phyloP scores from a whole-genome alignment of 2,113 vertebrate genomes.

The Solenodon paradoxus region DNA sequence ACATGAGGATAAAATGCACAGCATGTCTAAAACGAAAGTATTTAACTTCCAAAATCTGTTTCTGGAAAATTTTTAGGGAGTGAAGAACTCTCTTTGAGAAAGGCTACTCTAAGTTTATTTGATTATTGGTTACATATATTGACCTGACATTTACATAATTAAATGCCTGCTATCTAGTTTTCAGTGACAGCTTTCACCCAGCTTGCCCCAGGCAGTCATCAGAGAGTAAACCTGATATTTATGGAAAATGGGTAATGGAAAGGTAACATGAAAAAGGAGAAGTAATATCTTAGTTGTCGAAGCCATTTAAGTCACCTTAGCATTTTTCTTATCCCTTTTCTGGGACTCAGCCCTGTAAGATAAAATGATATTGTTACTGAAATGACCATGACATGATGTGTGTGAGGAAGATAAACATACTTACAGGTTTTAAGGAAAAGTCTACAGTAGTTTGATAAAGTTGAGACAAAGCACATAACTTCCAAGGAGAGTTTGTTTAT shows the following conservation, averaged over 20 bases:
- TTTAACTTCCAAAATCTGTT: not conserved
- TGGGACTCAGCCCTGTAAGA: not conserved
- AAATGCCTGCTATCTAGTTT: conserved; percentile 3
- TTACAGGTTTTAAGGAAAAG: not conserved
- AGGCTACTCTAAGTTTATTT: not conserved
- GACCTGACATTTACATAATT: conserved; percentile 13
- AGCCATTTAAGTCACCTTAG: conserved; percentile 24
- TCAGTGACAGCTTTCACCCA: not conserved
- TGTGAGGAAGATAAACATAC: not conserved
- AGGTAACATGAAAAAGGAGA: not conserved
- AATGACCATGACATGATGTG: not conserved
- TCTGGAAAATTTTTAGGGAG: not conserved
- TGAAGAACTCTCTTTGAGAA: not conserved
- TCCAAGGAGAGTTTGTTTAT: not conserved
- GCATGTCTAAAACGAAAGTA: not conserved
- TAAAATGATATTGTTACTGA: not conserved
- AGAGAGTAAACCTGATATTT: not conserved
- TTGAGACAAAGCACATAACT: not conserved
- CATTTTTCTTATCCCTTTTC: conserved; percentile 25
- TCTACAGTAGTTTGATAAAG: not conserved
- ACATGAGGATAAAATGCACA: not conserved
- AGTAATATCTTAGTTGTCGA: not conserved
- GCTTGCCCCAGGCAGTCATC: not conserved
- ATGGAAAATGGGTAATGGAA: not conserved
- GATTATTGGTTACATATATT: not conserved